Base-by-base conservation (phyloP, 37 sponge, comb jelly and placozoan species). In the Aplysina aerophoba region DNA sequence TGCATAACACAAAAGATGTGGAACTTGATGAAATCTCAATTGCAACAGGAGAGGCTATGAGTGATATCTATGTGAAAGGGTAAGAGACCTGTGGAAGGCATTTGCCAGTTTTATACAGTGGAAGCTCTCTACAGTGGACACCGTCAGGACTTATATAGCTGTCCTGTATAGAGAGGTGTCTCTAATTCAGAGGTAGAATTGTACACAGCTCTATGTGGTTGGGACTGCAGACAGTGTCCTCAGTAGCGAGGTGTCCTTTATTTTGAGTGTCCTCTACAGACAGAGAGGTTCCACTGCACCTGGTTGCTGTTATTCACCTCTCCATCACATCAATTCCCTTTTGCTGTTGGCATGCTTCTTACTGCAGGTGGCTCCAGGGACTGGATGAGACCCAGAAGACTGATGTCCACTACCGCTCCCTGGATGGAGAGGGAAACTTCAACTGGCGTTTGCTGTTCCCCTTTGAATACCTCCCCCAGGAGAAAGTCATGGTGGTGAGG, bases 401-500 rank as follows among this genome's bases (percentile, higher is more conserved):
- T 24, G 96, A 96, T 60, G 93, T 93, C 6, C 96, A 96, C 55
- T 96, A 93, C 82, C 83, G 96, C 39, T 93, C 91, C 20, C 86
- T 96, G 89, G 88, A 96, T 88, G 96, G 96, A 17, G 89, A 90
- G 44, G 96, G 96, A 17, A 93, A 90, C 89, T 96, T 96, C 91
- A 96, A 96, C 91, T 93, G 96, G 96, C 55, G 96, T 31, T 87
- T 90, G 27, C 81, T 93, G 13, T 93, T 90, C 62, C 93, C 93
- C 1, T 91, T 96, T 60, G 81, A 90, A 41, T 96, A 96, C 85
- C 54, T 91, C 16, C 87, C 85, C 16, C 87, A 86, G 57, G 96
- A 96, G 73, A 58, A 88, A 37, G 83, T 74, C 22, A 88, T 96
- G 80, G 89, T 93, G 21, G 54, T 90, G 56, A 90, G 69, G 80